Evolutionary conservation across 2,888 invertebrate genomes (phyloP).

Genomic region (Hemaris fuciformis): DNA sequence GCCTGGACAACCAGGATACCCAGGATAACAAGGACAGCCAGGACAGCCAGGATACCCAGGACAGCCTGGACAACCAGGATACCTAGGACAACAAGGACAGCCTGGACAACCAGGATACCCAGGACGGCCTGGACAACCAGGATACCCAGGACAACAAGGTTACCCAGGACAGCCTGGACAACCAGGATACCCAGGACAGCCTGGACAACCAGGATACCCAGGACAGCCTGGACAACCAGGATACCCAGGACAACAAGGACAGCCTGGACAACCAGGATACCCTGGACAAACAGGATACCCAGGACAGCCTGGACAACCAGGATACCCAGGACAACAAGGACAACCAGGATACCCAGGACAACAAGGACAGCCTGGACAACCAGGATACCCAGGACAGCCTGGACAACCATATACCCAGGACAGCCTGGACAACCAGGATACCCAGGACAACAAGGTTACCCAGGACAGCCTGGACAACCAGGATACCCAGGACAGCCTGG

Average conservation of each 20-base stretch:
- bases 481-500: conserved; percentile 44
- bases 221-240: conserved; percentile 26
- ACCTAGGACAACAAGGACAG: too few relatives aligned
- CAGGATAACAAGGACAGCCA: too few relatives aligned
- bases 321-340: conserved; percentile 36
- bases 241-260: too few relatives aligned
- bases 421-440: conserved; percentile 22
- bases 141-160: conserved; percentile 54
- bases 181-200: conserved; percentile 15
- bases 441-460: conserved; percentile 22
- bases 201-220: conserved; percentile 27
- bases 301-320: conserved; percentile 9
- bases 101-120: too few relatives aligned
- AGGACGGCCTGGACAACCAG: too few relatives aligned
- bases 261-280: conserved; percentile 22
- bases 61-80: too few relatives aligned
- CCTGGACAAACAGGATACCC: conserved; percentile 2
- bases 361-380: too few relatives aligned
- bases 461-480: conserved; percentile 26
- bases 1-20: too few relatives aligned
- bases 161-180: conserved; percentile 41
- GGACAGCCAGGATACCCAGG: too few relatives aligned
- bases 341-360: conserved; percentile 28
- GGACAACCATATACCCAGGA: conserved; percentile 31
- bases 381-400: conserved; percentile 34